Evolutionary conservation across 2,797 vertebrate species (phyloP).

Genomic region (Sebastes umbrosus): DNA sequence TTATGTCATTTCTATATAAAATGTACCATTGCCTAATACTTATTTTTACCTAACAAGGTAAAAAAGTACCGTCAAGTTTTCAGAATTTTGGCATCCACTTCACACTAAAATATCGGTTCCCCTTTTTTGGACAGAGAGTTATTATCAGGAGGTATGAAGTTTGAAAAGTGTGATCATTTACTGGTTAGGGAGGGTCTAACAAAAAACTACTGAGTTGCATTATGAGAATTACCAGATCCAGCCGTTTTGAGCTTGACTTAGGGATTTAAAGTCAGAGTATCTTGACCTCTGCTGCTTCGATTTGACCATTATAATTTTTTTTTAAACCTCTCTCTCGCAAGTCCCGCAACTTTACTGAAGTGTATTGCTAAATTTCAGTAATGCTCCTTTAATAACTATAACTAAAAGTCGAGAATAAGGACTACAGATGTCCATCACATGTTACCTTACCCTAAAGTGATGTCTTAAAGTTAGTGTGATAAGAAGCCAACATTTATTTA

Average conservation of each 20-base stretch:
- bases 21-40: too few species aligned
- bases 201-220: neutral
- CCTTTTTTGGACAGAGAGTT: neutral
- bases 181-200: neutral
- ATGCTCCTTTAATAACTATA: neutral
- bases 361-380: neutral
- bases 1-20: too few species aligned
- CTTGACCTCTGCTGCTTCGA: neutral
- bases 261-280: neutral
- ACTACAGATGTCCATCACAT: neutral
- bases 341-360: neutral
- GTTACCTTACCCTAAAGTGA: neutral
- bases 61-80: too few species aligned
- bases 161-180: neutral
- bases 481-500: neutral
- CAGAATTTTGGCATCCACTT: accelerated
- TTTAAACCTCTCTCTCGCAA: neutral
- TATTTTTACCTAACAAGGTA: too few species aligned
- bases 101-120: too few species aligned
- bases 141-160: neutral
- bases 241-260: neutral
- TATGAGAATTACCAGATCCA: neutral
- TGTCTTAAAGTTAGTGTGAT: neutral
- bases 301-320: too few species aligned
- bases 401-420: neutral